These are phyloP conservation scores for Mesoclemmys tuberculata DNA, from an alignment of 2,113 vertebrate species.

Conservation along the genomic window DNA sequence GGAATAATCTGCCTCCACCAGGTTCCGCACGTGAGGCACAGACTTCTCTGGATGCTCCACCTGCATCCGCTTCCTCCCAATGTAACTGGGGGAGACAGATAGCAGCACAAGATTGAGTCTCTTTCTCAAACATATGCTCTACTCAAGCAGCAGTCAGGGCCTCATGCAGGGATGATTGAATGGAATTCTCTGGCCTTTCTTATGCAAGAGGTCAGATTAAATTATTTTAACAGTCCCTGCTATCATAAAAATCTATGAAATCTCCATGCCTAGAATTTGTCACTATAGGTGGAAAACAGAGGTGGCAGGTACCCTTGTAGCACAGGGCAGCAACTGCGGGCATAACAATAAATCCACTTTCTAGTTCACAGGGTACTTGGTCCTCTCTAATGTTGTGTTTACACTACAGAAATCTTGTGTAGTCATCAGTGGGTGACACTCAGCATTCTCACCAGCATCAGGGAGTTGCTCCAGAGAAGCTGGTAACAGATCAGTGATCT, in stretches of 20 bases:
- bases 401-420: not conserved
- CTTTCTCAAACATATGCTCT: not conserved
- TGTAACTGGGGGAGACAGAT: constrained; percentile 79
- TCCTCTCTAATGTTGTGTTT: not conserved
- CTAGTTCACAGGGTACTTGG: too few relatives aligned
- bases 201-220: not conserved
- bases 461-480: not conserved
- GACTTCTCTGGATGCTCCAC: constrained; percentile 90
- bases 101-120: not conserved
- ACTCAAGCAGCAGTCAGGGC: not conserved
- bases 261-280: too few relatives aligned
- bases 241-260: too few relatives aligned
- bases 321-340: not conserved
- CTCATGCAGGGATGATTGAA: not conserved
- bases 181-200: too few relatives aligned
- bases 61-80: constrained; percentile 94
- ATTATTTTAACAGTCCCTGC: not conserved
- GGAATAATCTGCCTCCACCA: constrained; percentile 93
- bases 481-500: not conserved
- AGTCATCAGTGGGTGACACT: not conserved
- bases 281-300: not conserved
- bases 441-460: not conserved
- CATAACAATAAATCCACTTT: not conserved
- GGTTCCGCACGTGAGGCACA: constrained; percentile 87
- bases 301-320: not conserved